Evolutionary conservation across 2,888 invertebrate species (phyloP).

Genomic region (Smittia sp.): DNA sequence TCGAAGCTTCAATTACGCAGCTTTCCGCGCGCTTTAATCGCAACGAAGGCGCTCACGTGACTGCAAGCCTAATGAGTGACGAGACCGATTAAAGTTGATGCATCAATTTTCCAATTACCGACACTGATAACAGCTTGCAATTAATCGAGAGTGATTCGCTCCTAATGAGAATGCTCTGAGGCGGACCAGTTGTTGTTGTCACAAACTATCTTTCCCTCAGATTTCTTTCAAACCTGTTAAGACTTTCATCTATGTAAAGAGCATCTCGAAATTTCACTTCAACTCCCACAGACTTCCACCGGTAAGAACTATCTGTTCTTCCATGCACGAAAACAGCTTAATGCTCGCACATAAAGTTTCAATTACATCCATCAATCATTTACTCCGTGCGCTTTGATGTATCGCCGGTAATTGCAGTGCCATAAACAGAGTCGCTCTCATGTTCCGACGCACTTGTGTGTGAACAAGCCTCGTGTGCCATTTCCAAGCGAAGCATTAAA

Average conservation of each 20-base stretch:
- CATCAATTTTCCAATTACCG: neutral
- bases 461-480: conserved; percentile 24
- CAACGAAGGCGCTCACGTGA: neutral
- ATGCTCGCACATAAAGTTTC: conserved; percentile 7
- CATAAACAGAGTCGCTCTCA: conserved; percentile 22
- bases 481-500: conserved; percentile 34
- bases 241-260: too few relatives aligned
- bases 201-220: too few relatives aligned
- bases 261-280: too few relatives aligned
- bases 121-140: neutral
- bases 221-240: too few relatives aligned
- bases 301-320: too few relatives aligned
- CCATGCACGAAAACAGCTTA: neutral
- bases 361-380: conserved; percentile 21
- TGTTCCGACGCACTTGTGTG: conserved; percentile 32
- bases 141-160: neutral
- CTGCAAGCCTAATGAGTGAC: neutral
- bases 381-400: conserved; percentile 1
- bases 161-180: too few relatives aligned
- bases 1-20: neutral
- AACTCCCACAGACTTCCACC: too few relatives aligned
- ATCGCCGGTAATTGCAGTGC: neutral
- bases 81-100: neutral
- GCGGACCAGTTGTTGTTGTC: too few relatives aligned
- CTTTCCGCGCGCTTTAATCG: neutral